Evolutionary conservation across 2,797 vertebrate species (phyloP), one percentile per base, ranked within the genome.

Genomic region (Etheostoma nigrum): DNA sequence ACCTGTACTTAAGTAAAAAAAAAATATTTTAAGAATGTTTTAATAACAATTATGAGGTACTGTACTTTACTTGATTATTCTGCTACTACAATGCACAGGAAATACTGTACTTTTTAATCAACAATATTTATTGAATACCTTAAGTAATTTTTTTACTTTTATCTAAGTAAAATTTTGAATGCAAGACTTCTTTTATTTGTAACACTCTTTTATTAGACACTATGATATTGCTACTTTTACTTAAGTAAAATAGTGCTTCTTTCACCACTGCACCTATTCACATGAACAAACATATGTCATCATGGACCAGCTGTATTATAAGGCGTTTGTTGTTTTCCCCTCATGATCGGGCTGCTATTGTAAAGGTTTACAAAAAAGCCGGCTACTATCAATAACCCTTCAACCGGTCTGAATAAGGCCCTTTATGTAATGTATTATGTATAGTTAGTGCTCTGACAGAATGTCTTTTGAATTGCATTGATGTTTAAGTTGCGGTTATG

Each of bases 281-380:
- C 13, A 33, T 13, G 23, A 49, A 67, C 74, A 83, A 79, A 81
- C 72, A 78, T 62, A 48, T 15, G 19, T 67, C 4, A 18, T 62
- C 77, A 55, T 21, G 61, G 47, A 69, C 59, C 77, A 82, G 59
- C 82, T 89, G 75, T 67, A 75, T 60, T 61, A 89, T 78, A 81
- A 82, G 71, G 30, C 1, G 0, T 8, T n/a, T 14, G 62, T 63
- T 72, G 47, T 78, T 68, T 84, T 68, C 42, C 42, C 58, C 45
- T 59, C 57, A 65, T 64, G 27, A 86, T 72, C 25, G 19, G 27
- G 40, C 55, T 47, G 25, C 60, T 70, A 75, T 83, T 68, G 54
- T 69, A 40, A 66, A 76, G 68, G 51, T 75, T 78, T 44, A 73
- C 33, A 70, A 67, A 80, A 85, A 72, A 61, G 10, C 23, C 15